These are phyloP conservation scores for Vannuccia rotundouncinata DNA, from an alignment of 2,888 invertebrate genomes.

Conservation along the genomic window DNA sequence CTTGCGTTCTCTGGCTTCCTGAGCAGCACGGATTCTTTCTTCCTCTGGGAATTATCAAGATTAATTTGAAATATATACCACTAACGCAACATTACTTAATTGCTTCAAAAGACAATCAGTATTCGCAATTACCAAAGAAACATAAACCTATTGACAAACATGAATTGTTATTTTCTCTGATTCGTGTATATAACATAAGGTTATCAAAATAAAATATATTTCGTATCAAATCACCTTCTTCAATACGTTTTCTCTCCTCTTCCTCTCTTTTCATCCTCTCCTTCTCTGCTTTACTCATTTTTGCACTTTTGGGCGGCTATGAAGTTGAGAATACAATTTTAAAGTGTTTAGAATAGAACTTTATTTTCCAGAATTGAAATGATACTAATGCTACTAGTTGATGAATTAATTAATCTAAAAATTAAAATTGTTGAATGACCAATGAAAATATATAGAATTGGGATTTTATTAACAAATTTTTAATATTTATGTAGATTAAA, in stretches of 20 bases:
- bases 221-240: no score
- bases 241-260: conserved; percentile 47
- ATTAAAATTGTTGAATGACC: not conserved
- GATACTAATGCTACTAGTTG: not conserved
- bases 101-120: no score
- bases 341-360: not conserved
- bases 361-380: not conserved
- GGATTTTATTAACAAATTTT: no score
- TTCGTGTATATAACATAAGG: no score
- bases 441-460: not conserved
- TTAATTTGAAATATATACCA: no score
- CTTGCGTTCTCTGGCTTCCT: conserved; percentile 44
- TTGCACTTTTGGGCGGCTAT: conserved; percentile 41
- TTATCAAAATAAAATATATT: no score
- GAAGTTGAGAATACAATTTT: not conserved
- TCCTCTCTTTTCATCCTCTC: conserved; percentile 50
- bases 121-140: no score
- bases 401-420: not conserved
- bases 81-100: no score
- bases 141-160: no score
- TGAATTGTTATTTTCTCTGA: no score
- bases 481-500: no score
- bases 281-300: conserved; percentile 50
- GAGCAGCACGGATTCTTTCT: conserved; percentile 43
- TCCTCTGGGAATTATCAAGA: conserved; percentile 44